phyloP scores from a whole-genome alignment of 2,888 invertebrate genomes.

The Caenorhabditis afra region DNA sequence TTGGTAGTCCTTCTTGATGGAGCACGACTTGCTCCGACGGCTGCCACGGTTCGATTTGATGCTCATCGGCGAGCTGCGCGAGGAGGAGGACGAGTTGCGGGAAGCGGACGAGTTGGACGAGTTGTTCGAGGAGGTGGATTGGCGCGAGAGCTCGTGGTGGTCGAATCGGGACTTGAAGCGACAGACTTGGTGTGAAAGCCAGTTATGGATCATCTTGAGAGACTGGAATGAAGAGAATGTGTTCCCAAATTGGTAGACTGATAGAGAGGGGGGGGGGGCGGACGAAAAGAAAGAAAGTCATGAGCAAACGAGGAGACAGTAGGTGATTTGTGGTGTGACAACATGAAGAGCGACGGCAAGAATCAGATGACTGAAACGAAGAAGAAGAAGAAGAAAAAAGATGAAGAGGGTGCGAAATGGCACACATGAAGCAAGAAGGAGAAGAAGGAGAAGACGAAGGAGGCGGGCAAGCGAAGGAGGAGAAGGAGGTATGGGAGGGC shows the following conservation, averaged over 20 bases:
- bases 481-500: conserved; percentile 55
- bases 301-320: too few species aligned
- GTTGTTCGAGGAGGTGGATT: neutral
- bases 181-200: neutral
- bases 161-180: neutral
- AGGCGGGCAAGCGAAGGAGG: conserved; percentile 15
- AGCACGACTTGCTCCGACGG: neutral
- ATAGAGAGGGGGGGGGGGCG: neutral
- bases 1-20: too few species aligned
- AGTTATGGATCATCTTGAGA: neutral
- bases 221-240: neutral
- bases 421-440: conserved; percentile 2
- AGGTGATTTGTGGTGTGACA: neutral
- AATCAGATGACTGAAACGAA: conserved; percentile 5
- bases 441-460: too few species aligned
- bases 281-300: too few species aligned
- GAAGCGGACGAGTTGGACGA: neutral
- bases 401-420: conserved; percentile 21
- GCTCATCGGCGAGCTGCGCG: neutral
- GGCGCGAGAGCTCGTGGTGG: neutral
- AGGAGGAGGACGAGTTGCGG: neutral
- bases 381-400: neutral
- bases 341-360: neutral
- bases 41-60: neutral
- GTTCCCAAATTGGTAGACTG: neutral